Percentiles rank a stretch among this genome's conserved stretches.
Evolutionary conservation across 2,797 vertebrate species (phyloP).

Genomic region (Nannoperca australis): DNA sequence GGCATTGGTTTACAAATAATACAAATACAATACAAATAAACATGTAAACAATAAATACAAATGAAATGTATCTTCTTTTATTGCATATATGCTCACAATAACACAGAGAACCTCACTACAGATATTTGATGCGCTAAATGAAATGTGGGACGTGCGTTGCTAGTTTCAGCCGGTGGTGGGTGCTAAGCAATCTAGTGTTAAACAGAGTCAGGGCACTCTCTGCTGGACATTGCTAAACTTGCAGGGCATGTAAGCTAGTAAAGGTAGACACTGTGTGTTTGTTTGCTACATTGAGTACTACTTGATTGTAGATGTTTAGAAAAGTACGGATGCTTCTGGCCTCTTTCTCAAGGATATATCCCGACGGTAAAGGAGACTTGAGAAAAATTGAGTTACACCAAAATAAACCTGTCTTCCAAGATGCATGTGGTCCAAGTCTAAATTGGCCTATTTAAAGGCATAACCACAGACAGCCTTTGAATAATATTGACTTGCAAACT

Average conservation of each 20-base stretch:
- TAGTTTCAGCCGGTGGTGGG: conserved; percentile 22
- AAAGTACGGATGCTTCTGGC: conserved; percentile 80
- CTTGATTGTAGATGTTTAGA: conserved; percentile 80
- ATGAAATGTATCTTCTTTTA: conserved; percentile 1
- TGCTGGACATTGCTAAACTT: conserved; percentile 68
- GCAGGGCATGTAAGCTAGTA: conserved; percentile 38
- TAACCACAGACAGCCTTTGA: conserved; percentile 86
- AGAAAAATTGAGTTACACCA: conserved; percentile 88
- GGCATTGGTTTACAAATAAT: too few species aligned
- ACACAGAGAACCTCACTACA: neutral
- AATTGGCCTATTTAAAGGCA: conserved; percentile 90
- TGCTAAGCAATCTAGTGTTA: conserved; percentile 16
- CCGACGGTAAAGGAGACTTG: conserved; percentile 87
- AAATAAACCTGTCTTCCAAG: conserved; percentile 91
- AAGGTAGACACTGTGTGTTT: conserved; percentile 9
- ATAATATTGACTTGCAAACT: conserved; percentile 88
- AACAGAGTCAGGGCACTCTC: conserved; percentile 75
- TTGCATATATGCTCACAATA: conserved; percentile 7
- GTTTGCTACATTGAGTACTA: conserved; percentile 12
- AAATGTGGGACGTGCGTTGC: conserved; percentile 3
- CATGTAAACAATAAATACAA: too few species aligned
- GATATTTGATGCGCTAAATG: conserved; percentile 13
- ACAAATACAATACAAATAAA: too few species aligned
- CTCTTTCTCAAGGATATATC: conserved; percentile 88
- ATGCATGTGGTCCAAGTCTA: conserved; percentile 86